Base-by-base conservation (phyloP, 1,140 invertebrate species). In the Eumaeus atala region DNA sequence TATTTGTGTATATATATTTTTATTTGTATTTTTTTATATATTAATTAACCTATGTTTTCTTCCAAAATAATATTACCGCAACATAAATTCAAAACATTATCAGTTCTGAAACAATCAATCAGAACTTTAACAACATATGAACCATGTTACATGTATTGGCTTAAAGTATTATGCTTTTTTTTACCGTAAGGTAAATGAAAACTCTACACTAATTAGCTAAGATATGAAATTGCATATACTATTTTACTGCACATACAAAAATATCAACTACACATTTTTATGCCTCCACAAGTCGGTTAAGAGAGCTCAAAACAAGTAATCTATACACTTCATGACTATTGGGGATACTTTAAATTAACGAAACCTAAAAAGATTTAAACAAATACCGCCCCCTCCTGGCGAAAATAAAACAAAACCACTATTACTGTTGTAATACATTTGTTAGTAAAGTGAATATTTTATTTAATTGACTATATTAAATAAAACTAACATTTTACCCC, bases 1-100 rank as follows among this genome's bases (percentile, higher is more conserved):
- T 84, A 82, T 71, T 81, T 67, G 78, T 83, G 83, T 86, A 84
- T 84, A 83, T 86, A 84, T 86, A 84, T 86, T 86, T 86, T 86
- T 86, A 82, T 85, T 85, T 78, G 72, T 83, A 77, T 83, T 84
- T 82, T 72, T 80, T 72, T 54, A 75, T 76, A 77, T 74, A 67
- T 75, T 75, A 52, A 66, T 72, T 71, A 83, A 76, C 77, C 83
- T 83, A 84, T 74, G 77, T 74, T 72, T 71, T 79, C 81, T 83
- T 77, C 83, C 80, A 44, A 44, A 44, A 44, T 16, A 44, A 14
- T 14, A 16, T 44, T 44, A 37, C 16, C 40, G 16, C 40, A 44
- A 28, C 40, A 44, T 16, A 44, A 44, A 44, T 44, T 44, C 9
- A 16, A 12, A 16, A 44, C 1, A 7, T 44, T 5, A 9, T 44